Evolutionary conservation across 2,888 invertebrate genomes (phyloP), one percentile per base, ranked within the genome.

Genomic region (Anarsia innoxiella): DNA sequence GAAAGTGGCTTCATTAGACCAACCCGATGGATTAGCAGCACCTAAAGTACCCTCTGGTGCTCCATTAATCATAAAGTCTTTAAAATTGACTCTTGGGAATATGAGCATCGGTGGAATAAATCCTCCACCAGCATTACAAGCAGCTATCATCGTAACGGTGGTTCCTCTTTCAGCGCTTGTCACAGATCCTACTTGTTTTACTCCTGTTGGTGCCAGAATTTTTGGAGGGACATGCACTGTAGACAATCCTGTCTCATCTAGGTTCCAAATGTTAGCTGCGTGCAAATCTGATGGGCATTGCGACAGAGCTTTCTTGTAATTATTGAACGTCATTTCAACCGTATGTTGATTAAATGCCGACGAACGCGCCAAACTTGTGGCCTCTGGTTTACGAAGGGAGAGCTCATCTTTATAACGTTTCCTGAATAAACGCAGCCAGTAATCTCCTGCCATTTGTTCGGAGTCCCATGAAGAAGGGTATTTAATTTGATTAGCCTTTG

Each of bases 101-200:
- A 72, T 46, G n/a, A 75, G 48, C 28, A 63, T 56, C 3, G 74
- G 73, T 14, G 72, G 71, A 28, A 70, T 37, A 12, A 41, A 43
- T 39, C 53, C 58, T 23, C 72, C 74, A 40, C 40, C 41, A 9
- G 73, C 67, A 50, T 53, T 59, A 34, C 70, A 61, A 19, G 55
- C 53, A 19, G 49, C 45, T 26, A 56, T 53, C 2, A 56, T 46
- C 10, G 71, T 70, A 1, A 72, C 63, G 2, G 65, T 40, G 13
- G 49, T 8, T 10, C 68, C 66, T 32, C 67, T 53, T 54, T 74
- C 69, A 8, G 56, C 68, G 12, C 64, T 66, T 23, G 67, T 68
- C 9, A 63, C 38, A 34, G 56, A 49, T 6, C 59, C 59, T 11
- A 73, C 58, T 44, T 66, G 66, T 33, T 65, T 69, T 5, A 37